Evolutionary conservation across 1,140 invertebrate genomes (phyloP), one percentile per base, ranked within the genome.

Genomic region (Eriosoma lanigerum): DNA sequence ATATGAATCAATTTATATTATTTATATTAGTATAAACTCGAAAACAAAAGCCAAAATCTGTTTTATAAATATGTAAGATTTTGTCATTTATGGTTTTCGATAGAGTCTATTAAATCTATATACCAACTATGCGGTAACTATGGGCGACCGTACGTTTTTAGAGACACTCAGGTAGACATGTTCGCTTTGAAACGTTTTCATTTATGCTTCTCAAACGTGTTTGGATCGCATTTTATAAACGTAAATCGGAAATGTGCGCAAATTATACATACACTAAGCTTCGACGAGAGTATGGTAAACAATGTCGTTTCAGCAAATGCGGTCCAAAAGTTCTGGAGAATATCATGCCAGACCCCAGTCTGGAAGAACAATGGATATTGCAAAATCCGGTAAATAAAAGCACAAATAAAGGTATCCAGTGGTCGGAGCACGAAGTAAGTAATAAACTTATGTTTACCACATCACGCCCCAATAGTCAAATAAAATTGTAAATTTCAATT

Each of bases 401-500:
- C 38, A 78, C 75, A 6, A 46, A 60, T 19, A 60, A 60, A 19
- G 38, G 54, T n/a, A 32, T 29, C 8, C 38, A 78, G 10, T 60
- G 54, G 75, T 78, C 75, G 3, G 54, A 60, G 12, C 75, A 78
- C 38, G 75, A 78, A 26, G 75, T 78, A 32, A 75, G 32, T 8
- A 38, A 38, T n/a, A n/a, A n/a, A n/a, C n/a, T n/a, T n/a, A n/a
- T n/a, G n/a, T n/a, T n/a, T n/a, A n/a, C n/a, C n/a, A n/a, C n/a
- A n/a, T n/a, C n/a, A n/a, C n/a, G n/a, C n/a, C n/a, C n/a, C n/a
- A n/a, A n/a, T n/a, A n/a, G n/a, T n/a, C n/a, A n/a, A n/a, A n/a
- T n/a, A n/a, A n/a, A n/a, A n/a, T n/a, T n/a, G n/a, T n/a, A n/a
- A n/a, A n/a, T n/a, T n/a, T n/a, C n/a, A n/a, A n/a, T n/a, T n/a